Percentiles rank a stretch among this genome's conserved stretches.
Evolutionary conservation across 2,113 vertebrate genomes (phyloP).

Genomic region (Ornithorhynchus anatinus): DNA sequence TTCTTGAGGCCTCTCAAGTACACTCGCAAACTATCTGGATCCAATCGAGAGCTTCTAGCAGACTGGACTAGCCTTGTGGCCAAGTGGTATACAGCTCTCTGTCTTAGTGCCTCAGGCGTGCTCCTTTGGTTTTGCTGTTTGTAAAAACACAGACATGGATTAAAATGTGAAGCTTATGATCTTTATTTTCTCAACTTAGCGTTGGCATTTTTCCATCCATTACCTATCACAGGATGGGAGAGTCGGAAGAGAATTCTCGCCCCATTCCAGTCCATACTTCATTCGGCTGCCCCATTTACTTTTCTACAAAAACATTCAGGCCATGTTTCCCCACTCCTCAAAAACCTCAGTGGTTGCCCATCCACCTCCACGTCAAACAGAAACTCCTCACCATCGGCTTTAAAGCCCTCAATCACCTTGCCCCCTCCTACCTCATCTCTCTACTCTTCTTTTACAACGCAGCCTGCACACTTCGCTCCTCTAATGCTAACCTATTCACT

Average conservation of each 20-base stretch:
- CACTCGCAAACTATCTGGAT: conserved; percentile 81
- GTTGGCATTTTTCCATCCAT: background rate
- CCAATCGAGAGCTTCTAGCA: conserved; percentile 89
- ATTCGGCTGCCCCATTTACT: too few relatives aligned
- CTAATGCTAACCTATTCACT: too few relatives aligned
- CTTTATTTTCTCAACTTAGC: background rate
- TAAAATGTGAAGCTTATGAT: conserved; percentile 4
- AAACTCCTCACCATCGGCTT: too few relatives aligned
- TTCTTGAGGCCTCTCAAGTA: conserved; percentile 87
- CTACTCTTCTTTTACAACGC: too few relatives aligned
- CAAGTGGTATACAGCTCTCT: conserved; percentile 83
- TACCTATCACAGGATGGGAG: background rate
- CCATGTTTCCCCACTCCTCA: too few relatives aligned
- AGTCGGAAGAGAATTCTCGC: background rate
- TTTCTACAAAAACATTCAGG: too few relatives aligned
- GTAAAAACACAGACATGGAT: conserved; percentile 47
- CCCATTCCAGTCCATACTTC: background rate
- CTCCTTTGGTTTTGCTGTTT: conserved; percentile 80
- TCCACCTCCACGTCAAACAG: too few relatives aligned
- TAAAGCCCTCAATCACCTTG: too few relatives aligned
- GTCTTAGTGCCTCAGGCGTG: conserved; percentile 76
- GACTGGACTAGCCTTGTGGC: conserved; percentile 85
- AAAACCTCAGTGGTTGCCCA: too few relatives aligned
- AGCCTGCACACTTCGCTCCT: too few relatives aligned
- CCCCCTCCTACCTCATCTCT: too few relatives aligned